Conservation (phyloP, 2,888 invertebrate genomes). For the Ophion slaviceki region DNA sequence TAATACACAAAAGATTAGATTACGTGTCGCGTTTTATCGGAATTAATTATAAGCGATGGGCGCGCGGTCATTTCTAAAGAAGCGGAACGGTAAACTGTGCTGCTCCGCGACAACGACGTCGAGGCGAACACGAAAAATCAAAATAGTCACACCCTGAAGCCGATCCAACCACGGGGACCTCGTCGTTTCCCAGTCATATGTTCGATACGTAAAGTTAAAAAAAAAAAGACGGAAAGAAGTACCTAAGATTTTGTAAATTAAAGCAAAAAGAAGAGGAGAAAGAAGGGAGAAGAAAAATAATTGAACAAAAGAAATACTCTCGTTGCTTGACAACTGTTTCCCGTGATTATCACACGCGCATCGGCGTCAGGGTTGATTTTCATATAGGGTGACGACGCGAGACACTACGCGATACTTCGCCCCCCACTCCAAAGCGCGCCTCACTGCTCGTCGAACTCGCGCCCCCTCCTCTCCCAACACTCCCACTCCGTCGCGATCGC, state of each 20-base stretch:
- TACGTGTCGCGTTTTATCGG: constrained; percentile 68
- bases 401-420: constrained; percentile 38
- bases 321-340: constrained; percentile 34
- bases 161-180: constrained; percentile 35
- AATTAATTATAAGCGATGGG: constrained; percentile 64
- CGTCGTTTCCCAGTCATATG: constrained; percentile 65
- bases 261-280: constrained; percentile 11
- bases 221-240: constrained; percentile 24
- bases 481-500: not conserved
- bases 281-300: constrained; percentile 19
- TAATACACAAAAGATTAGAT: constrained; percentile 51
- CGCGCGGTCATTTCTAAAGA: constrained; percentile 13
- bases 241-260: not conserved
- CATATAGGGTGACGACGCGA: not conserved
- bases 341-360: constrained; percentile 21
- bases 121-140: constrained; percentile 31
- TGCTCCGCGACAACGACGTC: not conserved
- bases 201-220: constrained; percentile 69
- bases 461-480: not conserved
- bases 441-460: not conserved
- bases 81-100: not conserved
- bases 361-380: constrained; percentile 57
- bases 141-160: constrained; percentile 39
- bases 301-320: constrained; percentile 34
- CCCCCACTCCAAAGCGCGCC: not conserved